Conservation (phyloP, 1,140 invertebrate genomes). For the Eueides isabella region DNA sequence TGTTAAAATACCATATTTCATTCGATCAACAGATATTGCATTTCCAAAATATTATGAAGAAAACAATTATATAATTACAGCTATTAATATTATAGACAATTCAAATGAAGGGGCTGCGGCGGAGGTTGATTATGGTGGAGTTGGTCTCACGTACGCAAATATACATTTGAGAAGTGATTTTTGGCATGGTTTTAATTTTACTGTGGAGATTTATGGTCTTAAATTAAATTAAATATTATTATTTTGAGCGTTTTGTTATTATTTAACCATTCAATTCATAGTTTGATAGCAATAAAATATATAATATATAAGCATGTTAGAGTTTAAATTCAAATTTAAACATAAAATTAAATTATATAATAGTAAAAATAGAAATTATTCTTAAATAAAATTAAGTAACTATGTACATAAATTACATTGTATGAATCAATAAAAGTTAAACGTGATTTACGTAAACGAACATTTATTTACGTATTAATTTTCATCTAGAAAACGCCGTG, state of each 20-base stretch:
- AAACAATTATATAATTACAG: slow-evolving; percentile 46
- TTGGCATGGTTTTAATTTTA: slow-evolving; percentile 54
- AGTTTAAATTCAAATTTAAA: no score
- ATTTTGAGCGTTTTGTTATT: neutral
- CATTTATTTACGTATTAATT: no score
- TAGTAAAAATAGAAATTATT: no score
- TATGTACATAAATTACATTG: no score
- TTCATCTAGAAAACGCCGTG: neutral
- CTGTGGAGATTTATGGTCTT: slow-evolving; percentile 53
- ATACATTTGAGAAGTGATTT: slow-evolving; percentile 53
- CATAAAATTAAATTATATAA: no score
- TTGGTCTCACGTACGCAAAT: slow-evolving; percentile 50
- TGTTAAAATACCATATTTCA: slow-evolving; percentile 45
- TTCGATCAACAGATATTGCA: slow-evolving; percentile 48
- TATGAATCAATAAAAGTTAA: no score
- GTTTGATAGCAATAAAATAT: neutral
- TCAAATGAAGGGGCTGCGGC: slow-evolving; percentile 41
- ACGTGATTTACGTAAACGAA: no score
- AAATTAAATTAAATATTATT: slow-evolving; percentile 24
- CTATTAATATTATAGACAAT: slow-evolving; percentile 48
- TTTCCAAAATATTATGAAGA: slow-evolving; percentile 57
- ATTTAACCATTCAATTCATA: neutral
- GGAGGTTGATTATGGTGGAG: slow-evolving; percentile 54
- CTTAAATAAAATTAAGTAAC: no score
- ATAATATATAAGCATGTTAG: no score